Base-by-base conservation (phyloP, 2,888 invertebrate genomes). In the Oegoconia quadripuncta region DNA sequence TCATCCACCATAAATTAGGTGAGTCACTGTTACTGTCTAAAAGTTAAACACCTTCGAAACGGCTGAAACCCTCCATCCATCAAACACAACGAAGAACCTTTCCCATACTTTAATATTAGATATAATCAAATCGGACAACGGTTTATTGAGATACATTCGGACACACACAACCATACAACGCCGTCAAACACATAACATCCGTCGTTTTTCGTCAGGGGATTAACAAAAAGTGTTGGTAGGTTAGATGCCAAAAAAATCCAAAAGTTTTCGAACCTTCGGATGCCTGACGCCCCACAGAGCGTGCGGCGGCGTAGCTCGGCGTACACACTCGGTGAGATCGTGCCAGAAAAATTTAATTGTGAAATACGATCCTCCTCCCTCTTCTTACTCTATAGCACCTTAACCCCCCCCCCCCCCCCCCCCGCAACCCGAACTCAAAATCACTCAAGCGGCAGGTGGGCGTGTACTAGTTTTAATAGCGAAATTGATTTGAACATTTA, bases 281-380 rank as follows among this genome's bases (percentile, higher is more conserved):
- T 9, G 22, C 22, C 43, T 38, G 50, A 55, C 68, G 67, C 74
- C 75, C 77, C 62, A 65, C 42, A 39, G 51, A 41, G 51, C 57
- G 64, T 64, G 63, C 60, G 68, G 65, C 64, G 65, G 71, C 70
- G 68, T 65, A 61, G 68, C 74, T 75, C 66, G 65, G 71, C 75
- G 74, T 76, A 75, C 78, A 75, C 73, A 75, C 69, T 74, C 63
- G 57, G 68, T 53, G 73, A 73, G 74, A 79, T 78, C 73, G 71
- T 73, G 76, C 71, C 77, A 78, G 80, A 83, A 83, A 83, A 83
- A 82, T 79, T 81, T 82, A 82, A 84, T 82, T 82, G 83, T 80
- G 77, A 82, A 83, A 80, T 78, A 80, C 78, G 75, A 70, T 54
- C 62, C 56, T 51, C 64, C 56, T 53, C 56, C 52, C 46, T 50